phyloP scores from a whole-genome alignment of 2,113 vertebrate genomes.

The Serinus canaria region DNA sequence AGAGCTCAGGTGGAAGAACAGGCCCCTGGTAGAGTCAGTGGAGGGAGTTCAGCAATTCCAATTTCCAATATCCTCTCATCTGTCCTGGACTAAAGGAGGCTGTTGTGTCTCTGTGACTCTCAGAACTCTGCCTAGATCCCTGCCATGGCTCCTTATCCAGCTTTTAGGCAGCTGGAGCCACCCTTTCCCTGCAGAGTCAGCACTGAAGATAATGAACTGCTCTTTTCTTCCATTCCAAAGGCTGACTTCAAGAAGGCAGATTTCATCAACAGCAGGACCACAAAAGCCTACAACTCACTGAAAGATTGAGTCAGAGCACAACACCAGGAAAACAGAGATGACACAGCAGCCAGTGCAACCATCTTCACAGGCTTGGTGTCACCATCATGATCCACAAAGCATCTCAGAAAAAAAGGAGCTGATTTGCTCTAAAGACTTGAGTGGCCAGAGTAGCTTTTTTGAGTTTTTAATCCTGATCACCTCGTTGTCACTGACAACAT shows the following conservation, averaged over 20 bases:
- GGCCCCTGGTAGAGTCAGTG: not conserved
- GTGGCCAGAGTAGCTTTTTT: not conserved
- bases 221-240: conserved; percentile 71
- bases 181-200: not conserved
- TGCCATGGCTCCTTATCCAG: not conserved
- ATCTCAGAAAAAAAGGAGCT: not conserved
- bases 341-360: not conserved
- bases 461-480: not conserved
- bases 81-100: not conserved
- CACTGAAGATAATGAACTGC: not conserved
- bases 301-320: conserved; percentile 58
- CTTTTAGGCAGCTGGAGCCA: not conserved
- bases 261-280: conserved; percentile 86
- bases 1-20: not conserved
- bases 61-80: not conserved
- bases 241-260: conserved; percentile 83
- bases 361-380: accelerated
- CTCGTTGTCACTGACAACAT: not conserved
- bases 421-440: not conserved
- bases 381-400: not conserved
- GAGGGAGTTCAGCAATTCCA: not conserved
- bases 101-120: not conserved
- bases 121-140: not conserved
- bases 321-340: not conserved
- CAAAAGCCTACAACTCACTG: conserved; percentile 80